Base-by-base conservation (phyloP, 2,113 vertebrate species). In the Chrysochloris asiatica region DNA sequence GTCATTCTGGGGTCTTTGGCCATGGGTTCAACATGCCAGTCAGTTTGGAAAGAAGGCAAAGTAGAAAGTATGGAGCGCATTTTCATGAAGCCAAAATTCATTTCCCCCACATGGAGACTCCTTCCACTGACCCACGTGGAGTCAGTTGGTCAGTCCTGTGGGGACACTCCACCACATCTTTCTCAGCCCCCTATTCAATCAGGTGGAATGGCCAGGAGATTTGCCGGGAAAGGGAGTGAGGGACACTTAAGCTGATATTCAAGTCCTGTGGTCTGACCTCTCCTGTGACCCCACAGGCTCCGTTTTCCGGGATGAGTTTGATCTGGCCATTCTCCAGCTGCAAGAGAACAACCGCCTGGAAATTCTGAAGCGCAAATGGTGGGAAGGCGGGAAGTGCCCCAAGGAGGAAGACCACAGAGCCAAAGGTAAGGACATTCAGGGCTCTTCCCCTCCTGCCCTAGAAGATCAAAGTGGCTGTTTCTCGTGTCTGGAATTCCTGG, bases 271-370 rank as follows among this genome's bases (percentile, higher is more conserved):
- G 86, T 67, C 56, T 69, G 88, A 75, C 22, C 0, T 86, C 56
- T 87, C 43, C 95, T 88, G 69, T 93, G 86, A 94, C 56, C 95
- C 89, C 54, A n/a, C 97, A 99, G 99, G 99, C 86, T 99, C 99
- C 0, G 97, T 98, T 91, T 99, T 99, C 95, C 98, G 99, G 0
- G 99, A 99, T 0, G 99, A 99, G 96, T 99, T 99, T 82, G 99
- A 99, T 97, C 97, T 99, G 96, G 99, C 99, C 96, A 99, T 99
- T 93, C 99, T 99, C 41, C 99, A 99, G 96, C 95, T 99, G 81
- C 99, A 99, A 96, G 99, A 99, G 96, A 99, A 99, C 97, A 99
- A 99, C 97, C 99, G 99, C 43, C 96, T 99, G 91, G 99, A 99
- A 78, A 99, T 99, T 94, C 98, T 99, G 56, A 99, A 99, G 96